Evolutionary conservation across 2,888 invertebrate genomes (phyloP).

Genomic region (Chloroclystis v-ata): DNA sequence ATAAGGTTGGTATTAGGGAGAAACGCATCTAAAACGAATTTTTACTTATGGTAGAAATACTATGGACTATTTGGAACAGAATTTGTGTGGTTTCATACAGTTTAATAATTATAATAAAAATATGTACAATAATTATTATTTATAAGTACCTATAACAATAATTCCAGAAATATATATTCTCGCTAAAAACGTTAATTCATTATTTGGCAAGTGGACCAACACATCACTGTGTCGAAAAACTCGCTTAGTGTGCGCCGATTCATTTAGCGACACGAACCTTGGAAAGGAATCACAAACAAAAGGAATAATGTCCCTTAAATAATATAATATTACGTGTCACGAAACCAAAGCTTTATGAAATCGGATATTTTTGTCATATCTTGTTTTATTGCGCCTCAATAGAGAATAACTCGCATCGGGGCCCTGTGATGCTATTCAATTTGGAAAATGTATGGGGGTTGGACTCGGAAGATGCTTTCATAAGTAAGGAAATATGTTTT

Average conservation of each 20-base stretch:
- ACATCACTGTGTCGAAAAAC: conserved; percentile 19
- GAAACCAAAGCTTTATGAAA: conserved; percentile 77
- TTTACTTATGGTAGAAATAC: no score
- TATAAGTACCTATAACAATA: no score
- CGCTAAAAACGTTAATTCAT: background rate
- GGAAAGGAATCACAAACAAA: conserved; percentile 61
- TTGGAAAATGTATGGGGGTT: conserved; percentile 51
- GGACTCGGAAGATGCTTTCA: conserved; percentile 29
- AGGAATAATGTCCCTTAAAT: conserved; percentile 69
- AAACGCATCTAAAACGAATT: conserved; percentile 1
- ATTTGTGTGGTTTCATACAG: no score
- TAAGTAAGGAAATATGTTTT: conserved; percentile 15
- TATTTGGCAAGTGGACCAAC: background rate
- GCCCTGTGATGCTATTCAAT: conserved; percentile 56
- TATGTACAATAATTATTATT: no score
- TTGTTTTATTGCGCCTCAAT: conserved; percentile 72
- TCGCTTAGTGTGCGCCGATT: conserved; percentile 42
- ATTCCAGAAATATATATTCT: no score
- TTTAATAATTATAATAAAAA: no score
- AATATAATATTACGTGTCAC: conserved; percentile 75
- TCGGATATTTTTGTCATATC: conserved; percentile 79
- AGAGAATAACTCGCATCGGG: conserved; percentile 55
- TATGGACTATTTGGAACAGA: no score
- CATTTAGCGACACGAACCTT: conserved; percentile 47
- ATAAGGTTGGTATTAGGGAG: conserved; percentile 2